phyloP scores from a whole-genome alignment of 2,888 invertebrate species.

The Margaritifera margaritifera region DNA sequence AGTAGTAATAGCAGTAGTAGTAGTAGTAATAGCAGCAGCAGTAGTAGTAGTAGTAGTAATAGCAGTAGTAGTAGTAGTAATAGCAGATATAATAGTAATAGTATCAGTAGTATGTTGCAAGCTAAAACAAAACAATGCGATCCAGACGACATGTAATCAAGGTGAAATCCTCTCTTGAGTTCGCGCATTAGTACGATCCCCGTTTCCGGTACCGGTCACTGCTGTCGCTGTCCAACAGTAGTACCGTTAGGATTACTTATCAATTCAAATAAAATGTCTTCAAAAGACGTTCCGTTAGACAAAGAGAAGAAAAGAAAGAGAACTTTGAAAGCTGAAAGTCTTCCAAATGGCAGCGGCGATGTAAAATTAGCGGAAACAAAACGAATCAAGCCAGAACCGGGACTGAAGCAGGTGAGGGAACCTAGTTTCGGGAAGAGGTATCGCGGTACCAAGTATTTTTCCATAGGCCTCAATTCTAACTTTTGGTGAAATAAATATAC shows the following conservation, averaged over 20 bases:
- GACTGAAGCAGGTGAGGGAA: conserved; percentile 9
- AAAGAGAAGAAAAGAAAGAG: conserved; percentile 46
- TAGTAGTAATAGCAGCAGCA: too few relatives aligned
- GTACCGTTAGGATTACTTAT: neutral
- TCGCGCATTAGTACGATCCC: conserved; percentile 1
- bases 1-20: too few relatives aligned
- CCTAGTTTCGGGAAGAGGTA: neutral
- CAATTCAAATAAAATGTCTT: conserved; percentile 8
- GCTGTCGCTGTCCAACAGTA: neutral
- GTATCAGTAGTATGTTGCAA: conserved; percentile 14
- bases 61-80: neutral
- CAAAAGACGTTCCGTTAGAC: conserved; percentile 13
- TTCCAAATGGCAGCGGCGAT: conserved; percentile 14
- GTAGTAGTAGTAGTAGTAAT: too few relatives aligned
- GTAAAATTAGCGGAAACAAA: conserved; percentile 34
- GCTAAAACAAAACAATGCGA: conserved; percentile 16
- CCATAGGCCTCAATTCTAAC: neutral
- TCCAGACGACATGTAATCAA: conserved; percentile 5
- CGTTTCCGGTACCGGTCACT: neutral
- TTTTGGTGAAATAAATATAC: neutral
- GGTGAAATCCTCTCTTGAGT: too few relatives aligned
- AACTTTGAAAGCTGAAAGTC: conserved; percentile 39
- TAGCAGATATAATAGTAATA: neutral
- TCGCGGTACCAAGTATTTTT: too few relatives aligned
- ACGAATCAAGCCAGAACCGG: conserved; percentile 32